A percentile compares a stretch with the other conserved stretches of the same genome.
These are phyloP conservation scores for Lophura swinhoii DNA, from an alignment of 2,797 vertebrate genomes.

Conservation along the genomic window DNA sequence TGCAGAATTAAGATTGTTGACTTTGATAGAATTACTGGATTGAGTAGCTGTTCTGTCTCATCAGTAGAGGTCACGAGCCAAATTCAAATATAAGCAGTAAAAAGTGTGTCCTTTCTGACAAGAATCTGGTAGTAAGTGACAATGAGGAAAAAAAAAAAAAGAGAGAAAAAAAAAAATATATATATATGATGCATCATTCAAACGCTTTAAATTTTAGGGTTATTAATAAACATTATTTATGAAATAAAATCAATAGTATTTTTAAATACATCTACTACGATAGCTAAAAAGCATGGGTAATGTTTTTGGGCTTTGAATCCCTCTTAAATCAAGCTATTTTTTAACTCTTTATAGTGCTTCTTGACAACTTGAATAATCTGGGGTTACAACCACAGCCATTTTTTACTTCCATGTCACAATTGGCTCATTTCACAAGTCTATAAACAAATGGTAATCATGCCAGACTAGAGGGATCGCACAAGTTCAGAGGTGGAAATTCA, in stretches of 20 bases:
- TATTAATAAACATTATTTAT: not conserved
- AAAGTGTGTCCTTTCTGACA: not conserved
- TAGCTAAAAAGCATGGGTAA: not conserved
- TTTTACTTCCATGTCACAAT: not conserved
- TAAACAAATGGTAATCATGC: not conserved
- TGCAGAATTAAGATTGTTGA: not conserved
- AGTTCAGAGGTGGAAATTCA: not conserved
- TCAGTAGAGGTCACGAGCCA: not conserved
- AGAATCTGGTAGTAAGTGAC: not conserved
- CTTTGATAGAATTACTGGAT: fast-evolving
- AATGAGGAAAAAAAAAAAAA: not conserved
- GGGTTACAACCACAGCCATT: too few relatives aligned
- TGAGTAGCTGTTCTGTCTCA: not conserved
- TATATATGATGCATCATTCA: not conserved
- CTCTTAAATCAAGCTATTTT: not conserved
- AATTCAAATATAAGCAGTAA: not conserved
- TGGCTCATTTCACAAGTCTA: not conserved
- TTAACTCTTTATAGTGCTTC: not conserved
- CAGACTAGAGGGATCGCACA: not conserved
- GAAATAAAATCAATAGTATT: not conserved
- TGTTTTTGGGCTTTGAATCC: not conserved
- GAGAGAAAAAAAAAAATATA: too few relatives aligned
- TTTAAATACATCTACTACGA: not conserved
- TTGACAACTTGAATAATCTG: not conserved
- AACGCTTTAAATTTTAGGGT: not conserved